Evolutionary conservation across 92 coral and sea anemone species (phyloP), one percentile per base, ranked within the genome.

Genomic region (Hydrozoanthus gracilis): DNA sequence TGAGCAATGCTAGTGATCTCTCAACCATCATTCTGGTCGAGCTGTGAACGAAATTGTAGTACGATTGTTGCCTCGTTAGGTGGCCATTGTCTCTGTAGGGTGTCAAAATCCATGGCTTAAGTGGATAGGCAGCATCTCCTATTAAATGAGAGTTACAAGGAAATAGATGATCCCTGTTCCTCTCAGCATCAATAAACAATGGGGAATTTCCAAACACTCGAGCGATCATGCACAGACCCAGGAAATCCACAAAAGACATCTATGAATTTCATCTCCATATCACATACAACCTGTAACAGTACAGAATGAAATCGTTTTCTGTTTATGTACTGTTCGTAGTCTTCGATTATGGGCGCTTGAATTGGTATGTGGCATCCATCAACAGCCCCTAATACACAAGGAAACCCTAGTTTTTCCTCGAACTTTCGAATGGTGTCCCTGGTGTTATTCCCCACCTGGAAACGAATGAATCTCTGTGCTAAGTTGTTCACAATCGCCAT

Each of bases 231-330:
- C 51, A 90, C 92, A 17, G 91, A 92, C 49, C 92, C 92, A 16
- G 92, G 92, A 79, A 82, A 92, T 16, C 90, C 95, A 89, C 92
- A 89, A 69, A 89, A 92, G 47, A 86, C 87, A 83, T 89, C 92
- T 17, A 90, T 92, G 45, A 92, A 92, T 48, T 52, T 55, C 83
- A 88, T 48, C 12, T 86, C 82, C 35, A 62, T 15, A 82, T 92
- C 91, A 61, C 95, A 92, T 27, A 89, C 83, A 44, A 91, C 86
- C 86, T 90, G 91, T 12, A 88, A 85, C 78, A 73, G 90, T 73
- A 90, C 73, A 18, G 90, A 90, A 70, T 71, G 82, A 73, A 64
- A 86, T 27, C 87, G 76, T 71, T 90, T 90, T 66, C 93, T 78
- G 83, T 92, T 90, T 49, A 90, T 88, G 78, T 92, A 90, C 70